phyloP scores from a whole-genome alignment of 1,140 invertebrate genomes.

The Pararge aegeria region DNA sequence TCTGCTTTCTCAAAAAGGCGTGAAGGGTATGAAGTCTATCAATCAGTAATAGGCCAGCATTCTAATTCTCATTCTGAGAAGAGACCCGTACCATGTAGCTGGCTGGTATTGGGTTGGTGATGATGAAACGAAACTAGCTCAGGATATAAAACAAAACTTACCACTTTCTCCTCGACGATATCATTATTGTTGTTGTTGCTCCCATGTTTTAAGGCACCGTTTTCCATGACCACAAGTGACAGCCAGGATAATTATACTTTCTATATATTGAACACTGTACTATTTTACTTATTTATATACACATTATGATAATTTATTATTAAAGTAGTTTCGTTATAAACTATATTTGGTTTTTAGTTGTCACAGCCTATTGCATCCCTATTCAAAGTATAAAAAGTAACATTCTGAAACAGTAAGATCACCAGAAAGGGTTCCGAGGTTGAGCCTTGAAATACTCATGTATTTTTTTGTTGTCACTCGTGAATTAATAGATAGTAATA shows the following conservation, averaged over 20 bases:
- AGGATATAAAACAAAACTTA: constrained; percentile 39
- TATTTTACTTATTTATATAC: constrained; percentile 36
- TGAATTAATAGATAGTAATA: background rate
- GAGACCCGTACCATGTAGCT: too few relatives aligned
- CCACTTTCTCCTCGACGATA: constrained; percentile 74
- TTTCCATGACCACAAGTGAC: constrained; percentile 78
- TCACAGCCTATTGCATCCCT: constrained; percentile 28
- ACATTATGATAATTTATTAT: constrained; percentile 27
- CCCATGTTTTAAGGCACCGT: constrained; percentile 81
- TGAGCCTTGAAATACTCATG: background rate
- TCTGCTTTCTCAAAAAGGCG: too few relatives aligned
- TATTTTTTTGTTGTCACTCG: background rate
- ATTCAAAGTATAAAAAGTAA: background rate
- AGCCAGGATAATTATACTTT: constrained; percentile 38
- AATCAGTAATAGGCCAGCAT: too few relatives aligned
- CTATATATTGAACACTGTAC: constrained; percentile 43
- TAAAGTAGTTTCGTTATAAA: constrained; percentile 16
- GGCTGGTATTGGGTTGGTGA: too few relatives aligned
- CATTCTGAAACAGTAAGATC: background rate
- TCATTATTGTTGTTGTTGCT: constrained; percentile 80
- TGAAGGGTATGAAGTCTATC: too few relatives aligned
- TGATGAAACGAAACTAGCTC: too few relatives aligned
- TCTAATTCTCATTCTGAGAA: too few relatives aligned
- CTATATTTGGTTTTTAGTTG: constrained; percentile 23
- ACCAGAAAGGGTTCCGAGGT: background rate